Percentiles rank a stretch among this genome's conserved stretches.
These are phyloP conservation scores for Leptopilina syphax DNA, from an alignment of 2,888 invertebrate genomes.

Conservation along the genomic window DNA sequence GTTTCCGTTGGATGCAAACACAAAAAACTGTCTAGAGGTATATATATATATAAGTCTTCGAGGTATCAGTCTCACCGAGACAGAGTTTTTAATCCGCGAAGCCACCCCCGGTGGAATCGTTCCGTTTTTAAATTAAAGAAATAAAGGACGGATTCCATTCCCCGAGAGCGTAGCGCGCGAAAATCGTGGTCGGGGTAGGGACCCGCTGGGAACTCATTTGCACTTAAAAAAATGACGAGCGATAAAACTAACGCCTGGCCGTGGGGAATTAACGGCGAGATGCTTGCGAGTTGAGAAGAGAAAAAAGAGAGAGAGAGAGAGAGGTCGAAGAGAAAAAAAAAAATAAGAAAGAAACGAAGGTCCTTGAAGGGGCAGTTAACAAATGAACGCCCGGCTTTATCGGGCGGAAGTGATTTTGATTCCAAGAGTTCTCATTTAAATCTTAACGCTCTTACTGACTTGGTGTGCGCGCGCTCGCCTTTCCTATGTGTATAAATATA, in stretches of 20 bases:
- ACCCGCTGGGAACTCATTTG: constrained; percentile 72
- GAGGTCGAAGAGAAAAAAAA: constrained; percentile 49
- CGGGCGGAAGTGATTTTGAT: constrained; percentile 75
- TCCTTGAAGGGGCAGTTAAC: constrained; percentile 68
- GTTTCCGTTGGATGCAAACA: constrained; percentile 22
- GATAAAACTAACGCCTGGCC: constrained; percentile 73
- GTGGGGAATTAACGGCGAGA: constrained; percentile 61
- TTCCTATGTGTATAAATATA: constrained; percentile 42
- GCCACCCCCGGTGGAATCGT: constrained; percentile 66
- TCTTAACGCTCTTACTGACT: constrained; percentile 60
- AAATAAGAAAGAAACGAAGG: constrained; percentile 56
- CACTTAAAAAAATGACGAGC: constrained; percentile 76
- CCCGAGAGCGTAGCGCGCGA: constrained; percentile 46
- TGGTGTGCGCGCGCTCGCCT: constrained; percentile 47
- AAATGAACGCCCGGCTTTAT: constrained; percentile 74
- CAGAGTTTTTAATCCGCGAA: constrained; percentile 68
- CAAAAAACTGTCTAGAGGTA: background rate
- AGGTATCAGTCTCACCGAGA: constrained; percentile 51
- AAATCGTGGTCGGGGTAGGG: constrained; percentile 48
- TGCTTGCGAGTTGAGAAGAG: constrained; percentile 42
- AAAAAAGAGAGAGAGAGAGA: background rate
- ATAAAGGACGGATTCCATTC: constrained; percentile 64
- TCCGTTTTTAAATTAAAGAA: constrained; percentile 71
- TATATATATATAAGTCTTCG: background rate
- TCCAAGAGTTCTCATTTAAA: constrained; percentile 70